phyloP scores from a whole-genome alignment of 2,888 invertebrate genomes.

The Pseudococcus viburni region DNA sequence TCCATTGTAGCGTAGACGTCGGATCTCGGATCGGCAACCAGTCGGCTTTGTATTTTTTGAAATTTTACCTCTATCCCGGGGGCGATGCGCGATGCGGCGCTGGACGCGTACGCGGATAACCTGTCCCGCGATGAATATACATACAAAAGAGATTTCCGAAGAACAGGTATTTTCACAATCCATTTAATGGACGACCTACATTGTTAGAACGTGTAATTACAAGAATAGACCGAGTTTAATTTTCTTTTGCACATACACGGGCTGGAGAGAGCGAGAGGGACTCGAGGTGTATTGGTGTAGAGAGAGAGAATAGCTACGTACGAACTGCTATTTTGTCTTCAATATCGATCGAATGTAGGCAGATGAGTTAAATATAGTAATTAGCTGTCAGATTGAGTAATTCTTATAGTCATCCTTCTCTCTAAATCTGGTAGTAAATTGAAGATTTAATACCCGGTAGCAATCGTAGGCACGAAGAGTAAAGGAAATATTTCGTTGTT shows the following conservation, averaged over 20 bases:
- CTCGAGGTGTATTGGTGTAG: neutral
- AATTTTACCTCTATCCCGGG: constrained; percentile 21
- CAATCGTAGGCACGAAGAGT: constrained; percentile 14
- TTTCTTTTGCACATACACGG: constrained; percentile 41
- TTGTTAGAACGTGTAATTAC: constrained; percentile 52
- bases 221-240: constrained; percentile 52
- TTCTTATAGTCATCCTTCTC: constrained; percentile 28
- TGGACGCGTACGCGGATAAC: constrained; percentile 22
- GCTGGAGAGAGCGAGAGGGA: neutral
- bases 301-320: neutral
- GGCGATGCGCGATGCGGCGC: constrained; percentile 34
- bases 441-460: constrained; percentile 48
- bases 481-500: constrained; percentile 16
- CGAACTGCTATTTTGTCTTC: constrained; percentile 47
- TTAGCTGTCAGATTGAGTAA: constrained; percentile 52
- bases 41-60: constrained; percentile 53
- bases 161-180: constrained; percentile 53
- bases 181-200: constrained; percentile 52
- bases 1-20: neutral
- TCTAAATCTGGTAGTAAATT: constrained; percentile 52
- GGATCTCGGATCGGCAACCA: constrained; percentile 33
- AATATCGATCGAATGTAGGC: constrained; percentile 48
- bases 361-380: constrained; percentile 49
- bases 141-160: constrained; percentile 50
- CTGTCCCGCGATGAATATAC: constrained; percentile 48